Percentiles rank a stretch among this genome's conserved stretches.
Evolutionary conservation across 2,888 invertebrate species (phyloP).

Genomic region (Phengaris alcon): DNA sequence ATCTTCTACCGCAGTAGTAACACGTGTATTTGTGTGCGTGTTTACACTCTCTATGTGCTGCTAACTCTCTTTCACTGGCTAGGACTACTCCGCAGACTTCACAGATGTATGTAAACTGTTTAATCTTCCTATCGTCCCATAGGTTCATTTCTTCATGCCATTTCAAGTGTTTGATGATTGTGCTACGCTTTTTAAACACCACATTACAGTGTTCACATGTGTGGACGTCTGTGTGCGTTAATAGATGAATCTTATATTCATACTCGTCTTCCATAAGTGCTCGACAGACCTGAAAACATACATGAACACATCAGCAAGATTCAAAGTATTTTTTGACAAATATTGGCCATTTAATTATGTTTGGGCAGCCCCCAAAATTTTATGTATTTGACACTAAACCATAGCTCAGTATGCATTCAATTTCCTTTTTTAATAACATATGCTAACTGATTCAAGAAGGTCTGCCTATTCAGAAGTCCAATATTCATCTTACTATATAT

Average conservation of each 20-base stretch:
- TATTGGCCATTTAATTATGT: no score
- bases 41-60: conserved; percentile 52
- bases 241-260: conserved; percentile 56
- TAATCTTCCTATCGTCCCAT: conserved; percentile 1
- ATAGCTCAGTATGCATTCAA: no score
- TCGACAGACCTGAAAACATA: conserved; percentile 57
- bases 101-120: conserved; percentile 53
- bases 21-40: conserved; percentile 64
- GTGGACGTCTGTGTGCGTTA: conserved; percentile 55
- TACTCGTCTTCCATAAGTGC: conserved; percentile 53
- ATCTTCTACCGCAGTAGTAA: conserved; percentile 65
- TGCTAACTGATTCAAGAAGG: no score
- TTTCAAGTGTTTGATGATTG: conserved; percentile 57
- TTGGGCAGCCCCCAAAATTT: no score
- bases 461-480: no score
- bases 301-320: no score
- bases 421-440: no score
- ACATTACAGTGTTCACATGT: conserved; percentile 57
- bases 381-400: no score
- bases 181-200: conserved; percentile 57
- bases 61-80: conserved; percentile 46
- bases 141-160: conserved; percentile 50
- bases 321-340: no score
- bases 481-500: no score
- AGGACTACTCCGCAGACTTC: conserved; percentile 59